phyloP scores from a whole-genome alignment of 1,140 invertebrate species.

The Drosophila pseudoananassae region DNA sequence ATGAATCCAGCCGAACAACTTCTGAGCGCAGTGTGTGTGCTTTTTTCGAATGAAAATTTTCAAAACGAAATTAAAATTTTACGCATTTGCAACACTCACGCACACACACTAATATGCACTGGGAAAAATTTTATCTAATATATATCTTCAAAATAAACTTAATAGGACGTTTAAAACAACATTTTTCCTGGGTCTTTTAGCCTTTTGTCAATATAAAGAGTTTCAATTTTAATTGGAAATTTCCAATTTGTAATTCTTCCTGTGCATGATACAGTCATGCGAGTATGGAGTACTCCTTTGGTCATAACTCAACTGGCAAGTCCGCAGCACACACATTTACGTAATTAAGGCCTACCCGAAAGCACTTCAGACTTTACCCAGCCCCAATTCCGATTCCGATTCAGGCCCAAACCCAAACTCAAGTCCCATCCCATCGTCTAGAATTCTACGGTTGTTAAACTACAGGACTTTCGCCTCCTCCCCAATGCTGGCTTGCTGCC shows the following conservation, averaged over 20 bases:
- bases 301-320: conserved; percentile 71
- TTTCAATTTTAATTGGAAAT: background rate
- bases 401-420: conserved; percentile 8
- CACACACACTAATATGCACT: conserved; percentile 25
- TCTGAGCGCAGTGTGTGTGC: conserved; percentile 38
- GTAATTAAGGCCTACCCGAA: conserved; percentile 80
- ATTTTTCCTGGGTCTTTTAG: too few species aligned
- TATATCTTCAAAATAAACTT: too few species aligned
- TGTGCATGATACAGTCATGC: conserved; percentile 36
- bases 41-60: conserved; percentile 73
- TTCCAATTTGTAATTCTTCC: background rate
- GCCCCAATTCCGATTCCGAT: conserved; percentile 2
- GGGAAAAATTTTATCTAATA: background rate
- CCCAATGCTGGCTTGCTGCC: conserved; percentile 61
- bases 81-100: conserved; percentile 66
- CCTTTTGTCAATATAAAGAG: too few species aligned
- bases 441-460: conserved; percentile 45
- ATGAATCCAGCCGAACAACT: conserved; percentile 59
- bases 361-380: conserved; percentile 76
- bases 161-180: too few species aligned
- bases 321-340: conserved; percentile 69
- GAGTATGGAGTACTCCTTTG: conserved; percentile 69
- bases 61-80: conserved; percentile 82
- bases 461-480: conserved; percentile 40
- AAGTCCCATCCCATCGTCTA: conserved; percentile 26